Evolutionary conservation across 1,140 invertebrate genomes (phyloP), one percentile per base, ranked within the genome.

Genomic region (Caerostris extrusa): DNA sequence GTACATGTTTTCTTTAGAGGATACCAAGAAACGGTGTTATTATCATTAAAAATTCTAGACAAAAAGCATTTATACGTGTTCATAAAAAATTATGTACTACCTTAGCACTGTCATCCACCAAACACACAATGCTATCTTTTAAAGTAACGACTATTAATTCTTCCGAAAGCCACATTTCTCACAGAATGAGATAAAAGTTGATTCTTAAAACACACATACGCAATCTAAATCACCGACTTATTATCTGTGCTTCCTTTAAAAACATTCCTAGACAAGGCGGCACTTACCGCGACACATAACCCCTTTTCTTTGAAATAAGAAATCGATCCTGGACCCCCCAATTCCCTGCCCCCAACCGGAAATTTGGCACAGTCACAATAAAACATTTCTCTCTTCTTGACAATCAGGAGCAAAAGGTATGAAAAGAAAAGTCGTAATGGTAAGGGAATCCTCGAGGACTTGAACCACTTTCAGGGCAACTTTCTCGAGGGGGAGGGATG

Each of bases 291-390:
- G 64, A 64, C 71, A 64, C 81, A 64, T 56, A 53, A 56, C 17
- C 82, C 82, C 53, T 85, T 56, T 92, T 56, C 57, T 83, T 58
- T 85, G 90, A 83, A 92, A 85, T 92, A 92, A 81, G 34, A 85
- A 85, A 92, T 85, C 81, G 81, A 85, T 85, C 34, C 34, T 34
- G 34, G 34, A 34, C 34, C 34, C 34, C 81, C 17, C 19, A 8
- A 17, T 10, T 12, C 58, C 61, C 64, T 14, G 3, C 50, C 5
- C 10, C n/a, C 34, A 58, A 85, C 90, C 50, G 77, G 81, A 92
- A 92, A 92, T 92, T 92, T 92, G 90, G 90, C 90, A 92, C 90
- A 17, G 82, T 92, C 71, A 92, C 90, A 92, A 92, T 92, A 92
- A 92, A 64, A 85, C 88, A 90, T 77, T 90, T 90, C 90, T 85